These are phyloP conservation scores for Thereva unica DNA, from an alignment of 2,888 invertebrate genomes.

Conservation along the genomic window DNA sequence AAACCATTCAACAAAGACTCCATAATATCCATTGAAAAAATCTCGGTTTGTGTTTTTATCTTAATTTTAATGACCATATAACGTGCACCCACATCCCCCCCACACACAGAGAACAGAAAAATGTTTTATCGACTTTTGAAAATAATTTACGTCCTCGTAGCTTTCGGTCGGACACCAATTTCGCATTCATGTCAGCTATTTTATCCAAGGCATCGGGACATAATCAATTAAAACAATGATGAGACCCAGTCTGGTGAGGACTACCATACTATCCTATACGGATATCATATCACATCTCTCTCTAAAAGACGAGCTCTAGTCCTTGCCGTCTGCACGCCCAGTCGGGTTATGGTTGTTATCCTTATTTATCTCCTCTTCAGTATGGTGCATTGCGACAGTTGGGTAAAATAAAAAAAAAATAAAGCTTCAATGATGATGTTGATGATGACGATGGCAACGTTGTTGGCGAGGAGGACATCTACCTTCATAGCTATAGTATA, in stretches of 20 bases:
- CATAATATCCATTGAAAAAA: no score
- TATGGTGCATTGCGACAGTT: constrained; percentile 45
- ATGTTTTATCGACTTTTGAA: no score
- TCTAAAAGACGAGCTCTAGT: constrained; percentile 19
- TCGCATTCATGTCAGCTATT: no score
- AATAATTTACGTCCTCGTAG: no score
- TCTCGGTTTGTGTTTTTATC: no score
- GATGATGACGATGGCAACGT: constrained; percentile 31
- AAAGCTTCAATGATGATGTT: constrained; percentile 33
- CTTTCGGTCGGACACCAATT: no score
- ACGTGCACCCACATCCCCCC: no score
- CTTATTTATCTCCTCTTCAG: constrained; percentile 42
- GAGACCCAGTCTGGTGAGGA: constrained; percentile 22
- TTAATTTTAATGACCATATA: no score
- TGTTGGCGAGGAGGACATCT: constrained; percentile 16
- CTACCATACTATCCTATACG: neutral
- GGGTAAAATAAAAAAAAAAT: constrained; percentile 11
- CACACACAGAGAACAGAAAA: no score
- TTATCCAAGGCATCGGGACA: constrained; percentile 23
- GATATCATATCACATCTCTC: constrained; percentile 32
- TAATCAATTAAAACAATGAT: constrained; percentile 31
- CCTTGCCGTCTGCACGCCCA: constrained; percentile 30
- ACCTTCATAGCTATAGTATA: constrained; percentile 20
- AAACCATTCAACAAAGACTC: no score
- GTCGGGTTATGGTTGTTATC: constrained; percentile 33